Evolutionary conservation across 2,113 vertebrate genomes (phyloP), one percentile per base, ranked within the genome.

Genomic region (Psittacula cyanocephala): DNA sequence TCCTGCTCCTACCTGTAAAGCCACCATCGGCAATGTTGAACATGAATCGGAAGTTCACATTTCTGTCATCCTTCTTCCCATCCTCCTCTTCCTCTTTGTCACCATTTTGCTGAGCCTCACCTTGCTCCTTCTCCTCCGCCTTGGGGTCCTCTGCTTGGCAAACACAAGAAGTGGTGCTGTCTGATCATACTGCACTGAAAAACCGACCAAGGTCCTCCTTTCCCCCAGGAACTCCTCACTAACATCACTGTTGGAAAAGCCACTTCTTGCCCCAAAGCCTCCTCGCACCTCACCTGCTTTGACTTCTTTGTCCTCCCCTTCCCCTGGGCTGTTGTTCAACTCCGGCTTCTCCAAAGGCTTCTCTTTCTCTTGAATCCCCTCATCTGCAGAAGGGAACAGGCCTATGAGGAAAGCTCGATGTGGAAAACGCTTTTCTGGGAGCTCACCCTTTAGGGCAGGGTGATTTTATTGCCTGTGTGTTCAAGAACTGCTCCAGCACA

Each of bases 1-100:
- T 10, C 33, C 33, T 35, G 57, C 52, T 25, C 11, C 64, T 64
- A 99, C 99, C 99, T 97, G 99, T 99, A 81, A 99, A 99, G 79
- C 99, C 99, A 9, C 99, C 99, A 0, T 99, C 99, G 0, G 99
- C 99, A 1, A 99, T 99, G 96, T 99, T 99, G 98, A 99, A 99
- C 99, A 99, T 99, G 97, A 99, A 99, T 75, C 98, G 98, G 89
- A 98, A 97, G 93, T 98, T 99, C 80, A 97, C 80, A 6, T 95
- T 98, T 65, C 97, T 99, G 50, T 98, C 99, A 16, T 99, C 99
- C 86, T 99, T 99, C 96, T 97, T 99, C 53, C 98, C 97, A 11
- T 99, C 99, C 7, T 99, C 99, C 4, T 98, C 97, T 33, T 99
- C 99, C 5, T 99, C 99, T 96, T 97, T 97, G 94, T 99, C 99